phyloP scores from a whole-genome alignment of 1,140 invertebrate species.

The Aphidius gifuensis region DNA sequence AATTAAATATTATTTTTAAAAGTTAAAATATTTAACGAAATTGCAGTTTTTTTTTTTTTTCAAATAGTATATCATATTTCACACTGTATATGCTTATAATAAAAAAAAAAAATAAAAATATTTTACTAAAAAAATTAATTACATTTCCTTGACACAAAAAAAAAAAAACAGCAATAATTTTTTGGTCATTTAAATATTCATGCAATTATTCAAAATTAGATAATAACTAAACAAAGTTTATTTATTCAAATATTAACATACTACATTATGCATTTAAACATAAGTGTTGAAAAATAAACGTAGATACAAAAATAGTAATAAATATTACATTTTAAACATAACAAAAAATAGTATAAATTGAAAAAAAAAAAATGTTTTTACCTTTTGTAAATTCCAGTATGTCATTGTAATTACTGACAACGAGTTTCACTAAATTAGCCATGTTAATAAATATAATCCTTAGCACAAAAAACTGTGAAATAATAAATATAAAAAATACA shows the following conservation, averaged over 20 bases:
- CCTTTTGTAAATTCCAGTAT: slow-evolving; percentile 54
- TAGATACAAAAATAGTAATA: no score
- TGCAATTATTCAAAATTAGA: no score
- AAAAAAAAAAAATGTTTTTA: slow-evolving; percentile 25
- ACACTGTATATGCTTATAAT: no score
- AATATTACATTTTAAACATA: no score
- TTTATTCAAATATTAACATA: slow-evolving; percentile 1
- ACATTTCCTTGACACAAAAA: slow-evolving; percentile 7
- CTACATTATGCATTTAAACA: slow-evolving; percentile 10
- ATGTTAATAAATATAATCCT: slow-evolving; percentile 37
- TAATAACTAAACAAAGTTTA: neutral
- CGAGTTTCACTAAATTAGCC: slow-evolving; percentile 51
- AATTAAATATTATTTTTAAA: no score
- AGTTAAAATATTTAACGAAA: no score
- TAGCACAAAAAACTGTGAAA: neutral
- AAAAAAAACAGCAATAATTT: slow-evolving; percentile 5
- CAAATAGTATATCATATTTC: neutral
- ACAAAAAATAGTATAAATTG: no score
- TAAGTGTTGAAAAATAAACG: no score
- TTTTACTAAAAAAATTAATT: no score
- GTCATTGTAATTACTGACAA: slow-evolving; percentile 59
- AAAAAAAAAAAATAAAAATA: neutral
- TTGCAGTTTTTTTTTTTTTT: no score
- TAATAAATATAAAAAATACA: neutral
- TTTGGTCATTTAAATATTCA: slow-evolving; percentile 4